Evolutionary conservation across 2,888 invertebrate species (phyloP).

Genomic region (Habrosyne pyritoides): DNA sequence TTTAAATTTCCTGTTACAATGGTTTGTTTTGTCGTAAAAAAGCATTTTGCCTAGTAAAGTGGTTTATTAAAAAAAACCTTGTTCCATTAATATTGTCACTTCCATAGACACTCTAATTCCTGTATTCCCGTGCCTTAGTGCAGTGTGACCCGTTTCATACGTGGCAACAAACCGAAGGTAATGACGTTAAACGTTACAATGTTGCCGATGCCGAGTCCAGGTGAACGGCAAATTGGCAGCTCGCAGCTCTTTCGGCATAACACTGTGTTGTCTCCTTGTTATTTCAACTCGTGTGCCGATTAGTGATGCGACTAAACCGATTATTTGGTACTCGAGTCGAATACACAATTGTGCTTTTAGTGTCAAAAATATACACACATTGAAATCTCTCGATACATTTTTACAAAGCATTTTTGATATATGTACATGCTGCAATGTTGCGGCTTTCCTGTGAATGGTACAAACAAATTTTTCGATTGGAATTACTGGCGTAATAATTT

Average conservation of each 20-base stretch:
- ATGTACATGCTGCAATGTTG: no score
- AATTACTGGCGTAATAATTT: no score
- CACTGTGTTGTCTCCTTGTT: conserved; percentile 31
- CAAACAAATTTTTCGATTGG: no score
- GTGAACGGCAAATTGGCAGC: conserved; percentile 49
- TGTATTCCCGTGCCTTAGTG: not conserved
- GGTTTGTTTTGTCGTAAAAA: no score
- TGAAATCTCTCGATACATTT: no score
- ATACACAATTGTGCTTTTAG: not conserved
- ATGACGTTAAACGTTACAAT: conserved; percentile 51
- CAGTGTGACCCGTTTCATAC: conserved; percentile 31
- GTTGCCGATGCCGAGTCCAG: conserved; percentile 35
- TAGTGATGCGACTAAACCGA: not conserved
- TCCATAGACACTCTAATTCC: conserved; percentile 3
- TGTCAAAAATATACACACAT: no score
- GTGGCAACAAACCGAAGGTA: conserved; percentile 45
- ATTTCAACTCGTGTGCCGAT: conserved; percentile 21
- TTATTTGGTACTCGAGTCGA: not conserved
- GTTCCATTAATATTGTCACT: conserved; percentile 10
- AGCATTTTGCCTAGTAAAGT: no score
- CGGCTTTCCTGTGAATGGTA: no score
- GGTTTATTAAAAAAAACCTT: no score
- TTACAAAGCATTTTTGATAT: no score
- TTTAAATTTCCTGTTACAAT: no score
- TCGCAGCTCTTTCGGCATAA: conserved; percentile 37